Evolutionary conservation across 2,113 vertebrate genomes (phyloP).

Genomic region (Passer domesticus): DNA sequence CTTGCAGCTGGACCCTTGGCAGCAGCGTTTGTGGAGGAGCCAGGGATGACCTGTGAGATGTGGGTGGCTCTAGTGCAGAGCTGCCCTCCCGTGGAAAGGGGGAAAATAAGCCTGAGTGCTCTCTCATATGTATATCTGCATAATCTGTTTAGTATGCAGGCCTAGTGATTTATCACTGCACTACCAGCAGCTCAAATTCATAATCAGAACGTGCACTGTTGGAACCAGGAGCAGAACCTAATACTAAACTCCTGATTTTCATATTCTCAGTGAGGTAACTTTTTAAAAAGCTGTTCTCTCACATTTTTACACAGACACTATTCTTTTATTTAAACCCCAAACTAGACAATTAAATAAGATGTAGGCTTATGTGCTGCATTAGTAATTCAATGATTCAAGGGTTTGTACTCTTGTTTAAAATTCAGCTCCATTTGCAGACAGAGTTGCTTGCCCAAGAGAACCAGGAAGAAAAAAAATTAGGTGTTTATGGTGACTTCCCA

Average conservation of each 20-base stretch:
- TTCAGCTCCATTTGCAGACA: neutral
- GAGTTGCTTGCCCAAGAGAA: neutral
- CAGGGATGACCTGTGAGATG: accelerated
- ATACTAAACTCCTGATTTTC: neutral
- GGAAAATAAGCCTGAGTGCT: too few relatives aligned
- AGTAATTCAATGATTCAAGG: neutral
- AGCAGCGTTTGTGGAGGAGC: neutral
- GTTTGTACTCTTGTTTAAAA: neutral
- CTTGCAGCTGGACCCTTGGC: neutral
- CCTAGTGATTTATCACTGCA: neutral
- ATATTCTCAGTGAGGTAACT: neutral
- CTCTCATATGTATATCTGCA: neutral
- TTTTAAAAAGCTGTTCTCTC: neutral
- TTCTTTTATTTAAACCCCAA: neutral
- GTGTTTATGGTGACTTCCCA: neutral
- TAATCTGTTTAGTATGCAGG: accelerated
- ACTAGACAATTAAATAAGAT: neutral
- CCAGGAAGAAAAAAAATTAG: neutral
- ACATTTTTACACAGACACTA: neutral
- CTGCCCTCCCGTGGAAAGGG: conserved; percentile 10
- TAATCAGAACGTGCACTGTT: neutral
- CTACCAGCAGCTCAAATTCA: neutral
- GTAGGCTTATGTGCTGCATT: neutral
- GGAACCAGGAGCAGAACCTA: neutral
- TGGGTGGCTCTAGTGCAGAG: neutral